Conservation (phyloP, 92 coral and sea anemone genomes). For the Muricea muricata region DNA sequence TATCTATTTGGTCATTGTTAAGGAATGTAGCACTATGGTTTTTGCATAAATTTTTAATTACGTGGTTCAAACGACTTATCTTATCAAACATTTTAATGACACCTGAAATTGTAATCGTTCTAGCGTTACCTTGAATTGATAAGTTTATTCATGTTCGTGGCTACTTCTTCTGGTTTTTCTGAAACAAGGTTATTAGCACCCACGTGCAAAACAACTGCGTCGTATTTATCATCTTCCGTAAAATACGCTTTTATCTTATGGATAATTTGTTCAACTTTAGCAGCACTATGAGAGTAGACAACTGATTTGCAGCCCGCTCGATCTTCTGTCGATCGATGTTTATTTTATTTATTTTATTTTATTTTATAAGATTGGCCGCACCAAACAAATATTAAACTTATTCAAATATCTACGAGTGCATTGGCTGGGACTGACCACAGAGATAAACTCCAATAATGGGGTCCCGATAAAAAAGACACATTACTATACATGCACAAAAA, state of each 20-base stretch:
- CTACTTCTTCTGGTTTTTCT: slow-evolving; percentile 7
- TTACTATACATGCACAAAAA: too few relatives aligned
- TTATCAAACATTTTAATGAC: background rate
- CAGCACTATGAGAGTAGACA: slow-evolving; percentile 22
- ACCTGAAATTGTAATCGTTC: background rate
- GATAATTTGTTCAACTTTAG: slow-evolving; percentile 15
- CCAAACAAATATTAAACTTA: too few relatives aligned
- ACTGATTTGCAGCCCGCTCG: slow-evolving; percentile 21
- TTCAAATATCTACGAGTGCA: too few relatives aligned
- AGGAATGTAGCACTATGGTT: background rate
- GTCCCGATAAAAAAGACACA: too few relatives aligned
- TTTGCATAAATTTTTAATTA: background rate
- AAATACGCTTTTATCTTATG: background rate
- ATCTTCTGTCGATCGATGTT: background rate
- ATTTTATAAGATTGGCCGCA: too few relatives aligned
- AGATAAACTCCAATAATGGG: too few relatives aligned
- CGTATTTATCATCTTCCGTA: background rate
- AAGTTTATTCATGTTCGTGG: slow-evolving; percentile 7
- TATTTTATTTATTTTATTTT: too few relatives aligned
- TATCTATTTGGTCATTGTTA: slow-evolving; percentile 20
- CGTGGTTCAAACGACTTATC: slow-evolving; percentile 1
- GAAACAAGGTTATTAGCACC: slow-evolving; percentile 6
- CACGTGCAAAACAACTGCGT: background rate
- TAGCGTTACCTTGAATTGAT: background rate
- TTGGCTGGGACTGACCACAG: too few relatives aligned